A percentile compares a stretch with the other conserved stretches of the same genome.
Evolutionary conservation across 2,888 invertebrate species (phyloP).

Genomic region (Eupithecia vulgata): DNA sequence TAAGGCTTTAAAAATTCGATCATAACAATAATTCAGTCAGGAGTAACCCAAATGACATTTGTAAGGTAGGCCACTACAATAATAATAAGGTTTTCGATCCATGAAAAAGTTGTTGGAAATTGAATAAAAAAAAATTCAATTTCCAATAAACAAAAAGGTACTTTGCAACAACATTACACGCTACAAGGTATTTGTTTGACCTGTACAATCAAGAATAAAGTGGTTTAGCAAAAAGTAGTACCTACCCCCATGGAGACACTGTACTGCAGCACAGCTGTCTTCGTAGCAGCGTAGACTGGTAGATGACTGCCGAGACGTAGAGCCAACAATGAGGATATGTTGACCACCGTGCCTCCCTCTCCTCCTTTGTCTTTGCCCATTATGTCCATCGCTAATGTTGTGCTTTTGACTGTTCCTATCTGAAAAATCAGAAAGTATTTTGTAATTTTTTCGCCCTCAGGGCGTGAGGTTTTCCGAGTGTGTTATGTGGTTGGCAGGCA

Average conservation of each 20-base stretch:
- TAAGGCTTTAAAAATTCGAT: too few relatives aligned
- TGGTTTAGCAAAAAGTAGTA: not conserved
- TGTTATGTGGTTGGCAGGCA: not conserved
- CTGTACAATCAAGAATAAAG: too few relatives aligned
- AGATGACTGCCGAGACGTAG: conserved; percentile 59
- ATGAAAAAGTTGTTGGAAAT: too few relatives aligned
- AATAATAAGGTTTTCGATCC: too few relatives aligned
- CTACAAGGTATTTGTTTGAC: too few relatives aligned
- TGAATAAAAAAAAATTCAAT: too few relatives aligned
- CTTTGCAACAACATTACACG: too few relatives aligned
- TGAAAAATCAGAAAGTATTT: conserved; percentile 48
- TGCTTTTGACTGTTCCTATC: conserved; percentile 71
- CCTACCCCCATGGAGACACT: conserved; percentile 72
- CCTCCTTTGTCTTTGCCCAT: conserved; percentile 69
- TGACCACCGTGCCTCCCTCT: conserved; percentile 66
- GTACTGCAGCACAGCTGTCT: conserved; percentile 73
- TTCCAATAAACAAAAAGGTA: too few relatives aligned
- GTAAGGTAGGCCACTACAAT: too few relatives aligned
- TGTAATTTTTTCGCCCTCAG: not conserved
- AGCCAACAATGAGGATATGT: conserved; percentile 71
- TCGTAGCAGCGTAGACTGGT: conserved; percentile 73
- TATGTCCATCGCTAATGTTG: conserved; percentile 65
- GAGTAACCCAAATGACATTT: too few relatives aligned
- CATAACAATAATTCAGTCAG: not conserved
- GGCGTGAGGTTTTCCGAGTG: not conserved